Evolutionary conservation across 2,888 invertebrate species (phyloP), one percentile per base, ranked within the genome.

Genomic region (Drosophila dives): DNA sequence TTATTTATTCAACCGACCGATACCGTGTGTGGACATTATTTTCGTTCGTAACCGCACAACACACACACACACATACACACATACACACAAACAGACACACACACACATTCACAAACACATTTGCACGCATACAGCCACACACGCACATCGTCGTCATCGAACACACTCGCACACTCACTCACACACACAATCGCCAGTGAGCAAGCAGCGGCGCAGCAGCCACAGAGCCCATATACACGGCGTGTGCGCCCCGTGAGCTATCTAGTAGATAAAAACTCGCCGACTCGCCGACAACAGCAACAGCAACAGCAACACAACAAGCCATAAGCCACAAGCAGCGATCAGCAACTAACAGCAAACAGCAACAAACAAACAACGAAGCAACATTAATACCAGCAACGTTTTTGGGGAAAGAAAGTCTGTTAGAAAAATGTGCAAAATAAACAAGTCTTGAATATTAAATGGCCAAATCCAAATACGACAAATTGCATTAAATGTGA

Each of bases 1-100:
- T 92, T 92, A 92, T 92, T 92, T 92, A 92, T 92, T 92, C 92
- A 91, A 91, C 89, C 92, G 93, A 91, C 91, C 90, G 92, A 92
- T 92, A 90, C 91, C 91, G 92, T 90, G 91, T 91, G 92, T 91
- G 92, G 92, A 92, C 93, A 92, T 91, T 92, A 90, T 91, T 92
- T 92, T 89, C 91, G 91, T 90, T 89, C 91, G 89, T 89, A 86
- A 73, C 80, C 80, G 74, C 82, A 83, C 80, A 90, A 87, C 83
- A 77, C 81, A 72, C 83, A 77, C 77, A 73, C 53, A 73, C 71
- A 75, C 70, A 68, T n/a, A n/a, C 54, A 55, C 64, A 34, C 54
- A 64, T 48, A 34, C 59, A 64, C 51, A 55, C 29, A 5, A 29
- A 36, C 34, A 36, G 11, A 36, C 29, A 42, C 12, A 45, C 23